Evolutionary conservation across 1,140 invertebrate species (phyloP), one percentile per base, ranked within the genome.

Genomic region (Glomeris maerens): DNA sequence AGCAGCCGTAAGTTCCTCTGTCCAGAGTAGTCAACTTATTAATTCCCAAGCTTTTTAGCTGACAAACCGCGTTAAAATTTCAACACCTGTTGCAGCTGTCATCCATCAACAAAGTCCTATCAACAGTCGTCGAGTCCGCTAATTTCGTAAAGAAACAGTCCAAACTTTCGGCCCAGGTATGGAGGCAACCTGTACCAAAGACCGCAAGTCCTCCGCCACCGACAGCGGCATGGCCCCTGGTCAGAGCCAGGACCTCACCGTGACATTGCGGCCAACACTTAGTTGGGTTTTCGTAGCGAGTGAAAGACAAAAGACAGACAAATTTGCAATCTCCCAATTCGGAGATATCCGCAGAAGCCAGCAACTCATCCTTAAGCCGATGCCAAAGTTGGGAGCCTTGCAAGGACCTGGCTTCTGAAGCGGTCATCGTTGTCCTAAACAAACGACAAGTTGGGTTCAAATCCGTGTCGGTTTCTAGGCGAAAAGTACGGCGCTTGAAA

Each of bases 121-220:
- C 82, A 21, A 91, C 76, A 48, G 68, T 63, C 13, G 70, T 72
- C 1, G 63, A 53, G 58, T 81, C 74, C 2, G 74, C 69, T 56
- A 82, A 78, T 45, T 73, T 66, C 2, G 63, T 52, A 21, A 75
- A 56, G 2, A 93, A 75, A 53, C 91, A 76, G 14, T 79, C 70
- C 41, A 92, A 66, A 45, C 63, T 65, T 5, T 74, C 73, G 1
- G 91, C 85, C 90, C 91, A 95, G 1, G 87, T 84, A 64, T 92
- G 84, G 29, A 97, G 73, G 63, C 84, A 90, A 2, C 82, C 87
- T 1, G 84, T 85, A 2, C 90, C 88, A 63, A 94, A 86, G 3
- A 95, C 67, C 2, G 91, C 91, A 36, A 96, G 68, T 3, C 88
- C 89, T 14, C 89, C 90, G 45, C 84, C 83, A 45, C 89, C 90